phyloP scores from a whole-genome alignment of 2,113 vertebrate genomes.

The Oreocharis arfaki region DNA sequence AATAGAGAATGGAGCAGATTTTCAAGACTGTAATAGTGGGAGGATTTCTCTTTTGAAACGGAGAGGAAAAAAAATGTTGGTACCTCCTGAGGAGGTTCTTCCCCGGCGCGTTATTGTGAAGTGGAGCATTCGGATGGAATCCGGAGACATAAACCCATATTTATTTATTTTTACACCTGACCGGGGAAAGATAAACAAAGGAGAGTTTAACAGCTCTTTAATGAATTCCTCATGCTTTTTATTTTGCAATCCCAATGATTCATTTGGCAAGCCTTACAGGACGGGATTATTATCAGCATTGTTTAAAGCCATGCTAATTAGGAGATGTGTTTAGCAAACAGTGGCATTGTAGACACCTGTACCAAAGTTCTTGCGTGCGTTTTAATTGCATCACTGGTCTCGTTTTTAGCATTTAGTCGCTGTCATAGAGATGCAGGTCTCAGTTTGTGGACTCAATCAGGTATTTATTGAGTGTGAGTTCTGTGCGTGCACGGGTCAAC shows the following conservation, averaged over 20 bases:
- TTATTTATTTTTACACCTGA: slow-evolving; percentile 52
- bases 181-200: slow-evolving; percentile 65
- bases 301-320: slow-evolving; percentile 68
- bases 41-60: slow-evolving; percentile 1
- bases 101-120: not conserved
- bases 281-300: slow-evolving; percentile 52
- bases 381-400: not conserved
- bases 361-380: not conserved
- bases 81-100: slow-evolving; percentile 14
- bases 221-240: slow-evolving; percentile 49
- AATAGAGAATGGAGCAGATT: slow-evolving; percentile 52
- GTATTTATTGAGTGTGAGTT: not conserved
- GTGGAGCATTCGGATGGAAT: not conserved
- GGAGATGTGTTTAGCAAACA: slow-evolving; percentile 19
- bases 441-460: not conserved
- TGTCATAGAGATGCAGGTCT: not conserved
- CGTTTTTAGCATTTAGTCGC: not conserved
- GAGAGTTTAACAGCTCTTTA: slow-evolving; percentile 63
- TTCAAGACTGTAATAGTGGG: slow-evolving; percentile 23
- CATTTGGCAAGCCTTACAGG: slow-evolving; percentile 17
- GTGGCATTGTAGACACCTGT: slow-evolving; percentile 56
- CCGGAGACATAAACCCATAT: not conserved
- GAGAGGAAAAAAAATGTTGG: not conserved
- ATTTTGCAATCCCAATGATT: slow-evolving; percentile 43
- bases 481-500: not conserved